Percentiles rank a stretch among this genome's conserved stretches.
Conservation (phyloP, 2,113 vertebrate species). For the Sitta europaea region DNA sequence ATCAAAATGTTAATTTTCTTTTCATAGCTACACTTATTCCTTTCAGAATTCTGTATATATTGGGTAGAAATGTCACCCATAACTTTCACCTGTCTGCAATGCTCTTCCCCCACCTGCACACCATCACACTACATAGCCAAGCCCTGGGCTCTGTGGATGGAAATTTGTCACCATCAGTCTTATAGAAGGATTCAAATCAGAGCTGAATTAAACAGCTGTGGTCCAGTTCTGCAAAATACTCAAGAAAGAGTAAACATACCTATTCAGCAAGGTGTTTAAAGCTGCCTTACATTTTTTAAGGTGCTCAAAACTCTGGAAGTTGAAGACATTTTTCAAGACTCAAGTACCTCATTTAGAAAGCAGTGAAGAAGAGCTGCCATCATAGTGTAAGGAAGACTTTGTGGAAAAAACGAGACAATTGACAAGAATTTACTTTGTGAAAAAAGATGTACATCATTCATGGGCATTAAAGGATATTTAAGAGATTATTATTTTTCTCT, state of each 20-base stretch:
- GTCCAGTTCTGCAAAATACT: neutral
- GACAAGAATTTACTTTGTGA: neutral
- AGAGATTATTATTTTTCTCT: neutral
- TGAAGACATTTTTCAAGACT: neutral
- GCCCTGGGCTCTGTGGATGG: neutral
- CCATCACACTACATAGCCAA: fast-evolving
- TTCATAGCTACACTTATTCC: neutral
- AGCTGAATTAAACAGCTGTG: neutral
- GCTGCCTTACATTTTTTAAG: neutral
- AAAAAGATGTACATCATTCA: neutral
- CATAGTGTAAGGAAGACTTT: neutral
- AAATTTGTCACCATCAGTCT: fast-evolving
- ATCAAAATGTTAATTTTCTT: neutral
- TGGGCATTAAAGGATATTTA: neutral
- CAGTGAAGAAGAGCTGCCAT: neutral
- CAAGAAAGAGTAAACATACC: neutral
- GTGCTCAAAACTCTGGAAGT: neutral
- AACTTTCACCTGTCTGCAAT: neutral
- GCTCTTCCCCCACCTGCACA: neutral
- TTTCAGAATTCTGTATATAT: neutral
- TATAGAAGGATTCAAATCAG: neutral
- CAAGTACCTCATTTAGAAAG: neutral
- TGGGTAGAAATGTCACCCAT: neutral
- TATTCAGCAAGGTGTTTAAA: neutral
- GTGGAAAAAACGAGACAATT: neutral